Evolutionary conservation across 2,113 vertebrate species (phyloP), one percentile per base, ranked within the genome.

Genomic region (Chaenogobius annularis): DNA sequence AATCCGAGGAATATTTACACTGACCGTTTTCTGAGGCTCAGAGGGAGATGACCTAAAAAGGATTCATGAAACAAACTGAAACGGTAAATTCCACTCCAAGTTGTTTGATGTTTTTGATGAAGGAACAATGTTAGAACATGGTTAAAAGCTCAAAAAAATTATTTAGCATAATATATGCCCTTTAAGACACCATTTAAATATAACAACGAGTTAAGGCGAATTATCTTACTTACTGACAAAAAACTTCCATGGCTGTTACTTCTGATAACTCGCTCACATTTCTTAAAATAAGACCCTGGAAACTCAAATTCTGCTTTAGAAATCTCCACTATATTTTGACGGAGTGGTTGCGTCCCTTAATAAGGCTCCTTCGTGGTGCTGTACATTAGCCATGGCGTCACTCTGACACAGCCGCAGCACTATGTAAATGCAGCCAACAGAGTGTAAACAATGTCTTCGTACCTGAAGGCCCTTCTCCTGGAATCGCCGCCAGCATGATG

Each of bases 381-480:
- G 74, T 62, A 19, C 52, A 55, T 83, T 72, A 74, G 68, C 84
- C 72, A 46, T 77, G 72, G 68, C 70, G 19, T 88, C 84, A 73
- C 11, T 64, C 22, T 4, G 55, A 86, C 78, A 86, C 85, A 81
- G 73, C 71, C 67, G 71, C 56, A 93, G 92, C 87, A 94, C 93
- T 91, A 92, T 94, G 94, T 95, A 94, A 95, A 94, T 92, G 90
- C 90, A 58, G 94, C 95, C 94, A 94, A 92, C 90, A 93, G 93
- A 93, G 91, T 93, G 95, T 95, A 97, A 97, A 97, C 94, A 96
- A 93, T 90, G 93, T 94, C 92, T 90, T 92, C 92, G 92, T 93
- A 94, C 94, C 95, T 92, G 94, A 95, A 94, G 94, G 93, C 93
- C 92, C 91, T 91, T 93, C 92, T 91, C 31, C 71, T 64, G 0